Base-by-base conservation (phyloP, 2,888 invertebrate genomes). In the Heliconius cydno region DNA sequence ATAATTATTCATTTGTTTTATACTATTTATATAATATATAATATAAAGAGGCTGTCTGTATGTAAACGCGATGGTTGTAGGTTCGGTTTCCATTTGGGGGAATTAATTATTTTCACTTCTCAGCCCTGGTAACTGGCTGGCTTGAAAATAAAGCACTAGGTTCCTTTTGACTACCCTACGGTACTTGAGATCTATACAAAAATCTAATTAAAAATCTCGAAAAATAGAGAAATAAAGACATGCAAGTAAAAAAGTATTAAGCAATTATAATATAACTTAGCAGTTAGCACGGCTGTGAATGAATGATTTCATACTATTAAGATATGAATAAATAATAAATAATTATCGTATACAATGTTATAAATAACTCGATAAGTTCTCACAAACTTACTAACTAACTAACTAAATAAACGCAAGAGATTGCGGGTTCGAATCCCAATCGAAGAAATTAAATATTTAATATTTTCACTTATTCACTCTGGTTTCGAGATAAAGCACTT, bases 231-330 rank as follows among this genome's bases (percentile, higher is more conserved):
- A 22, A 22, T 38, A 22, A 38, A n/a, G n/a, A n/a, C n/a, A 41
- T 13, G 25, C 70, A 7, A 10, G 2, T 41, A 13, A 41, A n/a
- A n/a, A 15, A 38, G 38, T 41, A 25, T n/a, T 13, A 22, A 71
- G 52, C 30, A 46, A 78, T 67, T 67, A 79, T 34, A 65, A 22
- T 34, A 25, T 38, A 38, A 28, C 15, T 72, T 30, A 74, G 30
- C 25, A n/a, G 60, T 60, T 22, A 10, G 46, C 46, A 34, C 34
- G 9, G 9, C 1, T 34, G 9, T 34, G 34, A 34, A 73, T 80
- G 77, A 77, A 77, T 77, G 77, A 74, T 28, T 77, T 65, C 68
- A 74, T 80, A 77, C 57, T 74, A 63, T 74, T 12, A 25, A 19
- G 41, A 74, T 74, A 74, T 65, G 28, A 65, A 74, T 41, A 65